Base-by-base conservation (phyloP, 2,113 vertebrate genomes). In the Edolisoma coerulescens region DNA sequence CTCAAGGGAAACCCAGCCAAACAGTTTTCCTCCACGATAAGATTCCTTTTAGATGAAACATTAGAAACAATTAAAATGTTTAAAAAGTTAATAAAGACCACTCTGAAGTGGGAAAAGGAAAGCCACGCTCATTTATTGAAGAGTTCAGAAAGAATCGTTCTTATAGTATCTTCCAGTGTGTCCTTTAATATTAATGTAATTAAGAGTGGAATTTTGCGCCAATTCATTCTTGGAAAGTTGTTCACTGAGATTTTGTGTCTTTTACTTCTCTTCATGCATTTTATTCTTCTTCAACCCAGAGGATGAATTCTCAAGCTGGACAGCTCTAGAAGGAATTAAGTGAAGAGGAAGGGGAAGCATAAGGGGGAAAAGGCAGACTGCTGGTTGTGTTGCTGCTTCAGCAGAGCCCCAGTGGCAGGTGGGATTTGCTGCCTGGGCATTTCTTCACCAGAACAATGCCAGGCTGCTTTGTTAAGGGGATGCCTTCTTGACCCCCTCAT, bases 181-280 rank as follows among this genome's bases (percentile, higher is more conserved):
- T 59, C 54, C 63, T 91, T 95, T 84, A 95, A 91, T 86, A 82
- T 74, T 79, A 78, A 86, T 78, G 49, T 84, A 87, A 94, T 94
- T 95, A 76, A 85, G 67, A 64, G 57, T 0, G 0, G 85, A 60
- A 73, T 91, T 94, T 94, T 94, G 52, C 41, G 81, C 18, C 26
- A 32, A 50, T 85, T 78, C 37, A 30, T 78, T 88, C 37, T 47
- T 52, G 53, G 27, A 69, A 90, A 32, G 35, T 53, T 81, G 44
- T 60, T 94, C 23, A 9, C 27, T 74, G 84, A 44, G 45, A 77
- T 90, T 61, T 71, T 73, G 41, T n/a, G 18, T 21, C 30, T 84
- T 65, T 70, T 57, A 26, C 37, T 68, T 53, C 21, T 11, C 35
- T 80, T 75, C 18, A 2, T 30, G 32, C 7, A 13, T 75, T 57